A percentile compares a stretch with the other conserved stretches of the same genome.
phyloP scores from a whole-genome alignment of 1,140 invertebrate genomes.

The Cydia fagiglandana region DNA sequence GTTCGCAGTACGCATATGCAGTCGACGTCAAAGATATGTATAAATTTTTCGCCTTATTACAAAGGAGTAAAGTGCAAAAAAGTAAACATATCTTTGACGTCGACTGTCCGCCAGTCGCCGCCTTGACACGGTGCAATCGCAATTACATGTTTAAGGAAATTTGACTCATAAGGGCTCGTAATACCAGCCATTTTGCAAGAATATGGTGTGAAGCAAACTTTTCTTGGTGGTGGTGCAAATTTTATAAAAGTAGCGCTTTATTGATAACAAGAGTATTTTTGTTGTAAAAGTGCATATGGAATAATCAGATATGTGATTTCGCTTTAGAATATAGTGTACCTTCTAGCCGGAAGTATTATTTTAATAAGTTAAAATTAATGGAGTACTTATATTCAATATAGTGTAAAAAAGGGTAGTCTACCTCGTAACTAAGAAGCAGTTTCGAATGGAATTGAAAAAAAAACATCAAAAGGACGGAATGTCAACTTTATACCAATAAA shows the following conservation, averaged over 20 bases:
- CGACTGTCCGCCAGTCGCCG: background rate
- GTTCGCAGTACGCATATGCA: background rate
- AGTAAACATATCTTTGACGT: no score
- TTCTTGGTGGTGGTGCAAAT: slow-evolving; percentile 22
- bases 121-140: slow-evolving; percentile 7
- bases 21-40: no score
- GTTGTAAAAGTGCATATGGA: slow-evolving; percentile 4
- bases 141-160: background rate
- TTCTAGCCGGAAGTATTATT: background rate
- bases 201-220: background rate
- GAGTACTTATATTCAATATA: background rate
- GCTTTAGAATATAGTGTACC: background rate
- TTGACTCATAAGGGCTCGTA: slow-evolving; percentile 1
- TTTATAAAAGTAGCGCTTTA: slow-evolving; percentile 18
- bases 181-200: background rate
- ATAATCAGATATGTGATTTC: background rate
- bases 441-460: background rate
- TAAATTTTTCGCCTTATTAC: no score
- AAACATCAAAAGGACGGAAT: no score
- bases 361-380: background rate
- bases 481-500: no score
- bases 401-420: background rate
- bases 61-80: no score
- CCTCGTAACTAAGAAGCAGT: background rate
- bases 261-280: slow-evolving; percentile 2